A percentile compares a stretch with the other conserved stretches of the same genome.
Evolutionary conservation across 2,797 vertebrate genomes (phyloP).

Genomic region (Eulemur albifrons): DNA sequence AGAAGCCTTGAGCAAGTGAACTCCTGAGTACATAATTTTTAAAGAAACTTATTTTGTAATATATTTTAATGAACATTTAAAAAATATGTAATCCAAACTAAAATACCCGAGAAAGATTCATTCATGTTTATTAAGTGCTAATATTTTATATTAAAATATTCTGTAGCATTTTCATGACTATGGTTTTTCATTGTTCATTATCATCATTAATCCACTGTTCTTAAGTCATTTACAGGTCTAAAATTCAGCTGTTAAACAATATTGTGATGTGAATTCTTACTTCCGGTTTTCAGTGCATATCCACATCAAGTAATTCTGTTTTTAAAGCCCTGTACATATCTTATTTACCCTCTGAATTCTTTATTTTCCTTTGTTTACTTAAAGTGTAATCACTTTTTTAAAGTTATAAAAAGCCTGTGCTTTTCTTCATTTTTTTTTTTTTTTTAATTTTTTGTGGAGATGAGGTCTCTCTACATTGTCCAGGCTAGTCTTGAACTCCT

Average conservation of each 20-base stretch:
- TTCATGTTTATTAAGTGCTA: not conserved
- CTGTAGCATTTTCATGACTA: not conserved
- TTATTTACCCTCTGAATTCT: not conserved
- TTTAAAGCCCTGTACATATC: not conserved
- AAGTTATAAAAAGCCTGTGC: too few relatives aligned
- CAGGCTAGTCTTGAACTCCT: not conserved
- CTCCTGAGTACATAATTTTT: not conserved
- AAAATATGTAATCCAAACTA: not conserved
- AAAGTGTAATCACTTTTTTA: not conserved
- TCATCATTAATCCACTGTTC: not conserved
- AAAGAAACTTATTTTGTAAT: not conserved
- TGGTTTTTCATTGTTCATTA: not conserved
- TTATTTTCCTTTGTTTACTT: conserved; percentile 38
- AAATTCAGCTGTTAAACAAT: not conserved
- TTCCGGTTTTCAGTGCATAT: not conserved
- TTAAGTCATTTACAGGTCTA: not conserved
- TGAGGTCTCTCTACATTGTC: not conserved
- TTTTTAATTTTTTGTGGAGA: not conserved
- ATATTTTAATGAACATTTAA: conserved; percentile 20
- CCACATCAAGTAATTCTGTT: not conserved
- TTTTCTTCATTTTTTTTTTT: not conserved
- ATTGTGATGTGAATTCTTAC: not conserved
- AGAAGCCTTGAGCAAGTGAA: too few relatives aligned
- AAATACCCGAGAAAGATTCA: not conserved
- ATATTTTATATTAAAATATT: not conserved